Conservation (phyloP, 2,888 invertebrate genomes). For the Miltochrista miniata region DNA sequence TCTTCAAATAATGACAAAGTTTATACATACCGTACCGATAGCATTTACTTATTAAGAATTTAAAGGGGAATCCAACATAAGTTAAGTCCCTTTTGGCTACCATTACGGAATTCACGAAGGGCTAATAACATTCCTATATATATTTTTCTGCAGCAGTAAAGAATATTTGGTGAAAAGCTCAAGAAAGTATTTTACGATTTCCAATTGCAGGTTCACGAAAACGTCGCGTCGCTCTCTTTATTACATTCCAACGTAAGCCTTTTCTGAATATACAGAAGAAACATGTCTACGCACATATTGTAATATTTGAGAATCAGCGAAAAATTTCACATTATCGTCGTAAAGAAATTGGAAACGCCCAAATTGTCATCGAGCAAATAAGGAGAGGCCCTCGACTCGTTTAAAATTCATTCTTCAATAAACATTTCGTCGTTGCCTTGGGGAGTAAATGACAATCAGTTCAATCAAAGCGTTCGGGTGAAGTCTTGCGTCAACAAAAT, state of each 20-base stretch:
- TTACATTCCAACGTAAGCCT: constrained; percentile 61
- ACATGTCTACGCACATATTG: constrained; percentile 50
- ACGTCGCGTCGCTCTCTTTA: constrained; percentile 58
- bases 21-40: constrained; percentile 20
- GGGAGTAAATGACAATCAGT: constrained; percentile 45
- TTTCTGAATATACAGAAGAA: constrained; percentile 44
- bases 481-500: constrained; percentile 26
- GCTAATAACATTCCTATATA: constrained; percentile 56
- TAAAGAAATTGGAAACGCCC: constrained; percentile 32
- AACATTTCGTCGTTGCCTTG: constrained; percentile 38
- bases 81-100: constrained; percentile 37
- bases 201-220: constrained; percentile 64
- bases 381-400: constrained; percentile 16
- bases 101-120: too few species aligned
- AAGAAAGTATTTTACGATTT: constrained; percentile 58
- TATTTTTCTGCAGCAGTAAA: constrained; percentile 47
- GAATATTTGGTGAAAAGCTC: constrained; percentile 59
- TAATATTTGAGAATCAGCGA: constrained; percentile 54
- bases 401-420: constrained; percentile 38
- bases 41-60: constrained; percentile 33
- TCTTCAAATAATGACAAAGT: constrained; percentile 24
- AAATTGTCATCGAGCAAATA: constrained; percentile 54
- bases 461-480: constrained; percentile 32
- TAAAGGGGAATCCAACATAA: constrained; percentile 26
- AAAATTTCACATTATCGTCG: constrained; percentile 46